phyloP scores from a whole-genome alignment of 2,797 vertebrate genomes.

The Sebastes itinus region DNA sequence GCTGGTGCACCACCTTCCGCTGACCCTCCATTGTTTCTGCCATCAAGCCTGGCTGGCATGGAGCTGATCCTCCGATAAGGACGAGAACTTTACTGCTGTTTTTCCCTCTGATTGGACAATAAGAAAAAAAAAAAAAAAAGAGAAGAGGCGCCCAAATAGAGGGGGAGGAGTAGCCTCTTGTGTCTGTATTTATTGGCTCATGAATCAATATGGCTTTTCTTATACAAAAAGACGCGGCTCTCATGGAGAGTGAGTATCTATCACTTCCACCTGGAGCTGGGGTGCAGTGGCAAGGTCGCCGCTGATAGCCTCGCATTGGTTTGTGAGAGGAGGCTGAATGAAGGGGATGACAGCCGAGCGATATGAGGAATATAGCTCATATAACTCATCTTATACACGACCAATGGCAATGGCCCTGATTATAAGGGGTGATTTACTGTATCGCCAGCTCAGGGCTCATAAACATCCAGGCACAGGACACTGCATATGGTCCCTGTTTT shows the following conservation, averaged over 20 bases:
- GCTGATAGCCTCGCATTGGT: slow-evolving; percentile 73
- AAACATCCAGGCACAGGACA: slow-evolving; percentile 71
- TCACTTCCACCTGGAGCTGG: slow-evolving; percentile 80
- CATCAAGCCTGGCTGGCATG: slow-evolving; percentile 84
- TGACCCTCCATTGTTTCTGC: slow-evolving; percentile 82
- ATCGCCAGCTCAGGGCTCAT: slow-evolving; percentile 62
- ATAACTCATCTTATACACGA: slow-evolving; percentile 76
- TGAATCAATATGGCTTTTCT: slow-evolving; percentile 81
- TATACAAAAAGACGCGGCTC: slow-evolving; percentile 74
- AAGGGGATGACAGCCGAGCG: slow-evolving; percentile 69
- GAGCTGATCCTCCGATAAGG: slow-evolving; percentile 83
- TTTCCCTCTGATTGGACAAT: slow-evolving; percentile 49
- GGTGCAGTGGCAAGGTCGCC: slow-evolving; percentile 76
- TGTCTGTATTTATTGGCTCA: slow-evolving; percentile 85
- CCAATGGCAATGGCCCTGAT: slow-evolving; percentile 77
- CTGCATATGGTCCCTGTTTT: slow-evolving; percentile 73
- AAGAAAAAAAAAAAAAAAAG: slow-evolving; percentile 5
- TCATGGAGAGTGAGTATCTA: slow-evolving; percentile 77
- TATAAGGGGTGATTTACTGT: slow-evolving; percentile 80
- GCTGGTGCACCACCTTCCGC: slow-evolving; percentile 71
- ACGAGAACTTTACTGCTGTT: slow-evolving; percentile 64
- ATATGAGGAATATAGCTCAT: slow-evolving; percentile 78
- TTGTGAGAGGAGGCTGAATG: slow-evolving; percentile 61
- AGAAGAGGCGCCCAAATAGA: slow-evolving; percentile 43
- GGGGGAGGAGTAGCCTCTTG: slow-evolving; percentile 68